phyloP scores from a whole-genome alignment of 2,888 invertebrate genomes.

The Nemapogon koenigi region DNA sequence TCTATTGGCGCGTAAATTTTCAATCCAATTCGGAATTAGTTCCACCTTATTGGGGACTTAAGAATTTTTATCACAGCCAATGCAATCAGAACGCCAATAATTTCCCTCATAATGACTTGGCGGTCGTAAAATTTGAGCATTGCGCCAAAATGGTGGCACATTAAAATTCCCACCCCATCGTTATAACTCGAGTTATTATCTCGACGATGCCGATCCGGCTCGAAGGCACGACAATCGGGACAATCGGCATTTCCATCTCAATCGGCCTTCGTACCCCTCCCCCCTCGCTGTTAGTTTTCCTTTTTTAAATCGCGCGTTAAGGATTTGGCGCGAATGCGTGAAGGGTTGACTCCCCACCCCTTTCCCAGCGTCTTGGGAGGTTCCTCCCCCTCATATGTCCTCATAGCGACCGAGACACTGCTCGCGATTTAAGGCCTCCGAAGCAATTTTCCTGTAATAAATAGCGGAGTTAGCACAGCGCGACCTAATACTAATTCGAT shows the following conservation, averaged over 20 bases:
- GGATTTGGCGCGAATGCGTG: slow-evolving; percentile 59
- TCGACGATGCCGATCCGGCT: slow-evolving; percentile 8
- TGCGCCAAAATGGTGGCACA: slow-evolving; percentile 65
- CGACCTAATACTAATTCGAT: slow-evolving; percentile 25
- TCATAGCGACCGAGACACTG: slow-evolving; percentile 25
- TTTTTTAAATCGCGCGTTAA: slow-evolving; percentile 65
- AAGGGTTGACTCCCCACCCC: slow-evolving; percentile 45
- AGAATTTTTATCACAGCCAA: slow-evolving; percentile 64
- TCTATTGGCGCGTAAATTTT: slow-evolving; percentile 28
- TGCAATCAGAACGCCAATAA: slow-evolving; percentile 65
- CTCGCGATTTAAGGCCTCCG: slow-evolving; percentile 22
- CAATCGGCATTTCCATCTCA: slow-evolving; percentile 61
- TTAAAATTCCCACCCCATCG: slow-evolving; percentile 64
- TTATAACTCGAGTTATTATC: slow-evolving; percentile 42
- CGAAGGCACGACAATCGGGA: slow-evolving; percentile 27
- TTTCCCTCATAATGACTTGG: slow-evolving; percentile 63
- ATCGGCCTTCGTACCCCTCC: slow-evolving; percentile 28
- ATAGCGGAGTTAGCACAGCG: slow-evolving; percentile 24
- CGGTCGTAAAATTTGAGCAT: slow-evolving; percentile 64
- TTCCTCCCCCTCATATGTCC: slow-evolving; percentile 48
- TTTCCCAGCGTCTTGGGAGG: slow-evolving; percentile 15
- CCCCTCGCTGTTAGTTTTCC: slow-evolving; percentile 49
- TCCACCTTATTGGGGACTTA: slow-evolving; percentile 62
- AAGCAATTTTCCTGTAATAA: slow-evolving; percentile 32
- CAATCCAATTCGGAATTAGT: slow-evolving; percentile 57